Base-by-base conservation (phyloP, 2,888 invertebrate species). In the Tetheella fluctuosa region DNA sequence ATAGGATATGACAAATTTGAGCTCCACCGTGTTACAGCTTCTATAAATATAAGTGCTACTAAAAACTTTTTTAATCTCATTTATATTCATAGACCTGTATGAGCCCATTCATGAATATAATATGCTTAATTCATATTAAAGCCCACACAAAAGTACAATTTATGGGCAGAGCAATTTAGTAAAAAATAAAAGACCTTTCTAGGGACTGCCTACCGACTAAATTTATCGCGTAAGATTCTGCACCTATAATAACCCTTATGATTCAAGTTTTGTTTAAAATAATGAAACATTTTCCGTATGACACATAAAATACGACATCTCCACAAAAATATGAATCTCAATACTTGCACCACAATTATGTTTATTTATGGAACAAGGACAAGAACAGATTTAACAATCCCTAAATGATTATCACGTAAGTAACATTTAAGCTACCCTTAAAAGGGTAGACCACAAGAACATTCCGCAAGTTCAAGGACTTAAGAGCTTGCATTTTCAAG, bases 41-140 rank as follows among this genome's bases (percentile, higher is more conserved):
- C 73, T 65, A 65, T 74, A 71, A 71, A 70, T 75, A 70, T 71
- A 77, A 10, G 8, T 34, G 34, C 1, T 34, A 34, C 34, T 34
- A 34, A 34, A 80, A 83, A 83, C 75, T 81, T 83, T 84, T 83
- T 76, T 71, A 82, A 81, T 81, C 81, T 78, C 74, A 79, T 84
- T 81, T 83, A 79, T 80, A 83, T 84, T 81, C 84, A 84, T 83
- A 70, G 73, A 68, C 68, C 70, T 74, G 62, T 71, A 73, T 71
- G 74, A 69, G 73, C 69, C 67, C 71, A 75, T 75, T 72, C 78
- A 78, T 74, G 82, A 76, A 73, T 76, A 81, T 79, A 65, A 77
- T 77, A 70, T 75, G 72, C 59, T 52, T 66, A 68, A 74, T 65
- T 64, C 64, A 65, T 62, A 61, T 58, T 59, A 42, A 48, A 7